These are phyloP conservation scores for Meloidogyne chitwoodi DNA, from an alignment of 1,140 invertebrate species.

Conservation along the genomic window DNA sequence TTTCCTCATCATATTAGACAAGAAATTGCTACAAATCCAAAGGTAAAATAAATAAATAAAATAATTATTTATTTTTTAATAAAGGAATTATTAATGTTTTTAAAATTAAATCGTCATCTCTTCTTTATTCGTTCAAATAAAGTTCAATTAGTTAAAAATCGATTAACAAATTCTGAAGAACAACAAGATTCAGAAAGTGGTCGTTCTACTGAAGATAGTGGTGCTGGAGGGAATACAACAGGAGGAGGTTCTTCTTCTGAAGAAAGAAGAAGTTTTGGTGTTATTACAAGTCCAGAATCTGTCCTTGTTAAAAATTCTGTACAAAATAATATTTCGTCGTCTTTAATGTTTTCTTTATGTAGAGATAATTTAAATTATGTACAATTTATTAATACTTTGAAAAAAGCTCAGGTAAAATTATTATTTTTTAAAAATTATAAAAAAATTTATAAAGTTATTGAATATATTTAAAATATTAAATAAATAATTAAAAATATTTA, in stretches of 20 bases:
- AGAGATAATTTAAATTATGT: constrained; percentile 51
- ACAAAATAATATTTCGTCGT: constrained; percentile 46
- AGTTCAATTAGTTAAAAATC: constrained; percentile 53
- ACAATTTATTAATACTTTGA: constrained; percentile 52
- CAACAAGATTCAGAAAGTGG: constrained; percentile 56
- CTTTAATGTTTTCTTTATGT: constrained; percentile 53
- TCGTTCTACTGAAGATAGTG: constrained; percentile 45
- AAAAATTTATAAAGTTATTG: no score
- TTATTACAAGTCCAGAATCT: background rate
- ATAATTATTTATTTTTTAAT: background rate
- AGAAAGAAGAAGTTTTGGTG: constrained; percentile 3
- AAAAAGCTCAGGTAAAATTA: constrained; percentile 39
- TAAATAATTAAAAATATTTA: background rate
- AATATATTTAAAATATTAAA: background rate
- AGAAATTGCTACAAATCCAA: constrained; percentile 59
- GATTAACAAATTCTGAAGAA: constrained; percentile 47
- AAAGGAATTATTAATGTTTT: constrained; percentile 57
- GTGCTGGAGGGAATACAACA: background rate
- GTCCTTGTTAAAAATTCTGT: background rate
- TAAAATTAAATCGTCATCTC: constrained; percentile 51
- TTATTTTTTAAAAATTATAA: no score
- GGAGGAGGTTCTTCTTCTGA: background rate
- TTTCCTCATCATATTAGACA: constrained; percentile 57
- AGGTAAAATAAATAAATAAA: background rate
- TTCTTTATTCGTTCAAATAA: constrained; percentile 59